Evolutionary conservation across 2,888 invertebrate species (phyloP), one percentile per base, ranked within the genome.

Genomic region (Archips crataeganus): DNA sequence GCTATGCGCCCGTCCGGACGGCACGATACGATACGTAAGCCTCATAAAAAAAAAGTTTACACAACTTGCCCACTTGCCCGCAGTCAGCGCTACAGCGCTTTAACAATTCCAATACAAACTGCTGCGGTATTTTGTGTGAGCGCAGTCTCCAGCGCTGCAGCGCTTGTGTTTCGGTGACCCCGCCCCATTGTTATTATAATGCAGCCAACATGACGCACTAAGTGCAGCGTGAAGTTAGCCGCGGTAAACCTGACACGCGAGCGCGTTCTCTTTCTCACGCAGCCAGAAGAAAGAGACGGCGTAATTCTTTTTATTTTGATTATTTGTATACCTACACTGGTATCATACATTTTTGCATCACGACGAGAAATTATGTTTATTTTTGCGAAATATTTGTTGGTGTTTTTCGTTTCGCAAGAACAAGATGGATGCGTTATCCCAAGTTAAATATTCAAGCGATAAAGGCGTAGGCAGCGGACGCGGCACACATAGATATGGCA

Each of bases 131-230:
- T 59, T 34, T 62, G 9, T 3, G 2, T 51, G 72, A 76, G 74
- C 75, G 71, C 74, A 11, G 62, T 61, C 2, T n/a, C 73, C 42
- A 79, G 88, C 92, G 88, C 84, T 90, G 59, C 45, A 87, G 75
- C 82, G 87, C 89, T 87, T 71, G 6, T 11, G 3, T 2, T 9
- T 63, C 79, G 51, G 47, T 51, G 78, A 74, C 79, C 87, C 84
- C 87, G 90, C 81, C 90, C 91, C 89, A 93, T 93, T 94, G 93
- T 94, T 94, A 91, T 93, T 92, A 90, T 90, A 93, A 90, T 92
- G 92, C 90, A 89, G 91, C 93, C 93, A 93, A 93, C 93, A 91
- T 93, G 87, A 92, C 91, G 90, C 87, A 88, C 85, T 76, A 74
- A 87, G 82, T 85, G 82, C 84, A 86, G 78, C 81, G 85, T 88